Percentiles rank a stretch among this genome's conserved stretches.
Evolutionary conservation across 2,113 vertebrate species (phyloP).

Genomic region (Eira barbara): DNA sequence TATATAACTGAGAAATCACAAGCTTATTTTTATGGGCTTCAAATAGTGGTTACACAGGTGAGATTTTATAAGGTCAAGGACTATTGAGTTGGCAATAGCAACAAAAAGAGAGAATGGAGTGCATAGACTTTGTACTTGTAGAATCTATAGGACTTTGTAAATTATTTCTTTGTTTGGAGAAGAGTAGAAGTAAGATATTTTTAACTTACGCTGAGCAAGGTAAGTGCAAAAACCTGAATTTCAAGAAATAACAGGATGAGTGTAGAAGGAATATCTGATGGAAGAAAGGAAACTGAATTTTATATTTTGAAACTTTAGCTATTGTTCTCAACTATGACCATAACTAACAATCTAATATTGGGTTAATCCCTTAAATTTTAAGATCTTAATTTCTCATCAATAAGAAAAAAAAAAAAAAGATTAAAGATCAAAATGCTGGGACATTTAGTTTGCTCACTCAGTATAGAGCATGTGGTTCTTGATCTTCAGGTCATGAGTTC

Average conservation of each 20-base stretch:
- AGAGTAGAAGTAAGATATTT: background rate
- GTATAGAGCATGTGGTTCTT: background rate
- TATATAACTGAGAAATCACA: background rate
- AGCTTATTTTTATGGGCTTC: background rate
- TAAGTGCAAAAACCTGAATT: background rate
- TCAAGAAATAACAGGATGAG: background rate
- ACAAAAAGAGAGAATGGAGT: rapidly evolving
- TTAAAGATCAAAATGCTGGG: background rate
- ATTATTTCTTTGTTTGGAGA: background rate
- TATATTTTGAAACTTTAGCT: slow-evolving; percentile 1
- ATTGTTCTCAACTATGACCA: background rate
- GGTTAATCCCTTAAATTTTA: background rate
- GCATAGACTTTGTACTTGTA: rapidly evolving
- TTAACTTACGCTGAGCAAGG: background rate
- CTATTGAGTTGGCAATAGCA: background rate
- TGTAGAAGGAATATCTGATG: background rate
- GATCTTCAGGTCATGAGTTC: background rate
- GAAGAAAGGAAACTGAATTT: background rate
- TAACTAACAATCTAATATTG: background rate
- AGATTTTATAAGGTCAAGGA: background rate
- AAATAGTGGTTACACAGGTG: background rate
- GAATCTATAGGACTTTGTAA: background rate
- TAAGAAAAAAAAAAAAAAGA: background rate
- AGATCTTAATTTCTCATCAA: background rate
- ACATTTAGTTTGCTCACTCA: background rate